Conservation (phyloP, 2,888 invertebrate genomes). For the Cheilosia grossa region DNA sequence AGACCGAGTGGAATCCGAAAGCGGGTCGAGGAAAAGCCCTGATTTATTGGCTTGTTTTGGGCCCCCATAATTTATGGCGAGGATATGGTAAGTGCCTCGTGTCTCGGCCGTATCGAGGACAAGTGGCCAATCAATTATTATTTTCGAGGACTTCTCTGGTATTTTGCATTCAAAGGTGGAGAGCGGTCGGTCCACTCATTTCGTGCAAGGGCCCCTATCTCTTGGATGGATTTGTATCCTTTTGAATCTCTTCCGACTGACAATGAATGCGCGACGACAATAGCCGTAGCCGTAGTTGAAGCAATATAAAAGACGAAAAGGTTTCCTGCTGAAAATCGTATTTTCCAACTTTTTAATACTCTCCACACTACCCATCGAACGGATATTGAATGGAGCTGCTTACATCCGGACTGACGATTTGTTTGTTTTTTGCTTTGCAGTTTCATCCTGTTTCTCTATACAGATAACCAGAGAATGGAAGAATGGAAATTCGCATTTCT, state of each 20-base stretch:
- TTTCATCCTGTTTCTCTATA: conserved; percentile 4
- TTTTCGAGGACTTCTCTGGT: conserved; percentile 7
- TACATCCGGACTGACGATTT: conserved; percentile 66
- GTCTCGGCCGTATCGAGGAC: conserved; percentile 48
- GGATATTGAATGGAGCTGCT: conserved; percentile 72
- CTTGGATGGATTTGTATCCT: conserved; percentile 2
- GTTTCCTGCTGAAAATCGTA: conserved; percentile 36
- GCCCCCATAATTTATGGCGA: conserved; percentile 63
- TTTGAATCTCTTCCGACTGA: conserved; percentile 3
- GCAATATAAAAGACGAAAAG: conserved; percentile 26
- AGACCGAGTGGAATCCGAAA: conserved; percentile 7
- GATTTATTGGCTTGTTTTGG: conserved; percentile 66
- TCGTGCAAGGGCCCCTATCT: background rate
- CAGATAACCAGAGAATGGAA: background rate
- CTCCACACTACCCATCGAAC: conserved; percentile 15
- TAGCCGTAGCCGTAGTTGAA: background rate
- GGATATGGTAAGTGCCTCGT: conserved; percentile 53
- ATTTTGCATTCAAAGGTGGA: background rate
- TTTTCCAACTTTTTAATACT: conserved; percentile 48
- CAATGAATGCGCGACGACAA: conserved; percentile 16
- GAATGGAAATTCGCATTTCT: conserved; percentile 50
- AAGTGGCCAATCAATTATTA: conserved; percentile 66
- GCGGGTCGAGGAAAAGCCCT: conserved; percentile 40
- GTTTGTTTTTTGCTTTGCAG: conserved; percentile 23
- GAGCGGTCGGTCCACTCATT: background rate